Evolutionary conservation across 2,888 invertebrate genomes (phyloP).

Genomic region (Callyntrura guangdongensis): DNA sequence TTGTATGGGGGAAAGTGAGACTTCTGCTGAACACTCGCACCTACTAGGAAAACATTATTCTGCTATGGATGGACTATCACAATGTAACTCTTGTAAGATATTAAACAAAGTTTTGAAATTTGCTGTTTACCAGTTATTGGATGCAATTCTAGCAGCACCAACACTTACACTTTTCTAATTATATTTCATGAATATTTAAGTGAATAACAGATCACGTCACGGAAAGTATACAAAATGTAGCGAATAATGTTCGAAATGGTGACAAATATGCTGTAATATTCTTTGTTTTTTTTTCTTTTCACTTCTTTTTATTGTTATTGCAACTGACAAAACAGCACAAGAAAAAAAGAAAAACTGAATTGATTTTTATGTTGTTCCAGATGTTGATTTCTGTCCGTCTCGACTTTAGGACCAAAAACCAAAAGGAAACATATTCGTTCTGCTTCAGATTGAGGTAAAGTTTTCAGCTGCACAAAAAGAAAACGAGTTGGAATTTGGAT

Average conservation of each 20-base stretch:
- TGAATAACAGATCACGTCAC: not conserved
- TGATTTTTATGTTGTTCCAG: constrained; percentile 40
- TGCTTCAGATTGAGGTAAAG: not conserved
- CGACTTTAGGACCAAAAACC: not conserved
- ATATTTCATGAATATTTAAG: not conserved
- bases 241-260: not conserved
- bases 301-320: not conserved
- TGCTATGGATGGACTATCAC: too few relatives aligned
- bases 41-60: not conserved
- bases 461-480: not conserved
- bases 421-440: not conserved
- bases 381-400: constrained; percentile 35
- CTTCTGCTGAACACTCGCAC: constrained; percentile 1
- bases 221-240: not conserved
- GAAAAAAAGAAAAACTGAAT: constrained; percentile 16
- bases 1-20: constrained; percentile 57
- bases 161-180: too few relatives aligned
- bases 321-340: not conserved
- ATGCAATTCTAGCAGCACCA: not conserved
- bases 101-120: not conserved
- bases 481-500: constrained; percentile 9
- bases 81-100: not conserved
- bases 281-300: not conserved
- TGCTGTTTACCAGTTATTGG: too few relatives aligned
- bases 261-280: not conserved